A percentile compares a stretch with the other conserved stretches of the same genome.
phyloP scores from a whole-genome alignment of 2,113 vertebrate species.

The Archocentrus centrarchus region DNA sequence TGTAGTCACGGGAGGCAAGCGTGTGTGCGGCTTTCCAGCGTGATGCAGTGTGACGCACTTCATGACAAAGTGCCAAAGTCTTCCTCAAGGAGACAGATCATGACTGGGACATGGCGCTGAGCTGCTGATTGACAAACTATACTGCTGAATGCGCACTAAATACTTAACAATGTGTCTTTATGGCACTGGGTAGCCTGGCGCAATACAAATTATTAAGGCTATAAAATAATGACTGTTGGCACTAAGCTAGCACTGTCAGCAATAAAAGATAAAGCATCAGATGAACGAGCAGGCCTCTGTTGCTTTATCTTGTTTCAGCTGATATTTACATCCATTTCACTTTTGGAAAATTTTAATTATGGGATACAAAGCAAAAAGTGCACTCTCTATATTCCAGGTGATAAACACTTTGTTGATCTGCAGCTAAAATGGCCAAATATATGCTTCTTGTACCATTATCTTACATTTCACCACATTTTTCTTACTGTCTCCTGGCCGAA shows the following conservation, averaged over 20 bases:
- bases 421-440: not conserved
- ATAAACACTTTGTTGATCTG: not conserved
- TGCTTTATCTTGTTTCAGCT: not conserved
- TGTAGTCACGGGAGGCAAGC: not conserved
- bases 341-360: not conserved
- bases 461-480: not conserved
- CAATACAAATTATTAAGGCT: not conserved
- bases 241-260: not conserved
- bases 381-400: not conserved
- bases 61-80: slow-evolving; percentile 1
- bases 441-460: slow-evolving; percentile 23
- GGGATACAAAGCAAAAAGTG: not conserved
- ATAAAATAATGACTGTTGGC: not conserved
- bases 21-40: not conserved
- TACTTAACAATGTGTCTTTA: not conserved
- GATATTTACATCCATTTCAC: no score
- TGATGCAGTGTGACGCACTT: slow-evolving; percentile 20
- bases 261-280: not conserved
- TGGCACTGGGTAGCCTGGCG: not conserved
- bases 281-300: not conserved
- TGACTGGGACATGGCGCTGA: not conserved
- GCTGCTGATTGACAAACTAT: not conserved
- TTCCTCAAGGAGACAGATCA: not conserved
- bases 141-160: not conserved
- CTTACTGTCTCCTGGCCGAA: slow-evolving; percentile 6